phyloP scores from a whole-genome alignment of 2,113 vertebrate species.

The Chiloscyllium plagiosum region DNA sequence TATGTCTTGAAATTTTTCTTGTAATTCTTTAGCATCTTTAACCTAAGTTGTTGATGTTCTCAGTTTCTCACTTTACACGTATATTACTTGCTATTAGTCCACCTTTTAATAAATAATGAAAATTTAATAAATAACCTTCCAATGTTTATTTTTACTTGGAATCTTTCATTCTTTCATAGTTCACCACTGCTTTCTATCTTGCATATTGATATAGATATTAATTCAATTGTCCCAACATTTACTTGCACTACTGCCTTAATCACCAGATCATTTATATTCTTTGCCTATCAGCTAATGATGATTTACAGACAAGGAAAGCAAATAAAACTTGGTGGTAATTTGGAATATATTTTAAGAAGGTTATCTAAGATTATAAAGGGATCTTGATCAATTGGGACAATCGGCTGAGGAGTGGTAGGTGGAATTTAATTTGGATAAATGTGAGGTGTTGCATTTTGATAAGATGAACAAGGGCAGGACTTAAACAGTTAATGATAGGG shows the following conservation, averaged over 20 bases:
- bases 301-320: neutral
- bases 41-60: neutral
- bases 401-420: too few relatives aligned
- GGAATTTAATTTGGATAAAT: too few relatives aligned
- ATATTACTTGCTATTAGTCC: neutral
- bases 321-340: neutral
- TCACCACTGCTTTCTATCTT: neutral
- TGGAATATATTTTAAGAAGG: neutral
- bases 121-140: neutral
- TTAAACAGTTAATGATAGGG: too few relatives aligned
- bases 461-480: too few relatives aligned
- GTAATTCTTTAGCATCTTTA: too few relatives aligned
- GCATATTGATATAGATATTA: neutral
- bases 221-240: neutral
- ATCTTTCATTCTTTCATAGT: neutral
- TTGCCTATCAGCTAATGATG: neutral
- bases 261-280: neutral
- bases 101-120: neutral
- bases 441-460: too few relatives aligned
- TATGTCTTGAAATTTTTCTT: neutral
- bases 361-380: too few relatives aligned
- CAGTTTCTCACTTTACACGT: neutral
- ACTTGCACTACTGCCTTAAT: neutral
- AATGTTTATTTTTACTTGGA: neutral
- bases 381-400: too few relatives aligned